Base-by-base conservation (phyloP, 2,888 invertebrate genomes). In the Taphrorychus bicolor region DNA sequence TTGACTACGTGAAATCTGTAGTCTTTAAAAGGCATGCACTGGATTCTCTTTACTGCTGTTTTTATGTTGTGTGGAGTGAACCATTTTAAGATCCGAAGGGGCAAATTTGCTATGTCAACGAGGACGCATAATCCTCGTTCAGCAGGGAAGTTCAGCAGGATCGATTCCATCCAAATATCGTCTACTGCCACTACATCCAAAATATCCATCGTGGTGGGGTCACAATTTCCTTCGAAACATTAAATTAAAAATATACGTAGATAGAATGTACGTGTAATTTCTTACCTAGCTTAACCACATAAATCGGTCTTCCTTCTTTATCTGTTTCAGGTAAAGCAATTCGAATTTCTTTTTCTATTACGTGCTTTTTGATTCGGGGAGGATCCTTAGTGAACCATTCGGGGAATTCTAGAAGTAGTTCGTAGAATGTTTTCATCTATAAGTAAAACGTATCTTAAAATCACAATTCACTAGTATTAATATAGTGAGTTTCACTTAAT, bases 111-210 rank as follows among this genome's bases (percentile, higher is more conserved):
- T 16, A 82, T 75, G 69, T 83, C 83, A 3, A 83, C 64, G 5
- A 83, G 73, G 16, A 80, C 73, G 53, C 81, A 79, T 5, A 82
- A 61, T 2, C 83, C 83, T 42, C 79, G 78, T 62, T 74, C 69
- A 23, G 77, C 72, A 5, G 75, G 73, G 60, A 79, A 78, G 57
- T 81, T 80, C 62, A 81, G 64, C 4, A 69, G 19, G 11, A 79
- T 74, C 16, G 76, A 72, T 71, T 83, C 82, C 16, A 82, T 58
- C 80, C 80, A 81, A 2, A 81, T 72, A 66, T 81, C 81, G 59
- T 82, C 82, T 17, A 82, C 73, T 48, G 78, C 74, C 7, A 79
- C 73, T 40, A 81, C 70, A 54, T 82, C 81, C 23, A 74, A 61
- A 2, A 81, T 59, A 3, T 71, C 69, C 60, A 77, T 76, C 58